Conservation (phyloP, 1,140 invertebrate species). For the Eciton burchellii region DNA sequence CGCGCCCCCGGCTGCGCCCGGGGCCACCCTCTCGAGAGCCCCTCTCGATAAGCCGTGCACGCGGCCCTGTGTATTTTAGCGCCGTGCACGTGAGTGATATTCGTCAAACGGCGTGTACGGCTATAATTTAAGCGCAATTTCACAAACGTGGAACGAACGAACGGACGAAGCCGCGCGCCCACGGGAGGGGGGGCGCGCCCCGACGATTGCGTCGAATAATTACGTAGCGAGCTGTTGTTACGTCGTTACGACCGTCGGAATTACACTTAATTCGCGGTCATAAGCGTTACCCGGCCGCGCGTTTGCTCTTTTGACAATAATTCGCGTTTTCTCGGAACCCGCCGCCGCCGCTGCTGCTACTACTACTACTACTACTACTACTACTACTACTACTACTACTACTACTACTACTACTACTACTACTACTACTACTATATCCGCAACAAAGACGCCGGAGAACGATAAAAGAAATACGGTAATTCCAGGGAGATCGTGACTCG, state of each 20-base stretch:
- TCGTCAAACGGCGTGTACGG: constrained; percentile 60
- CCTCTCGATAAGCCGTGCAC: constrained; percentile 36
- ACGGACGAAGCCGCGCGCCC: too few relatives aligned
- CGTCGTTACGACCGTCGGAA: constrained; percentile 68
- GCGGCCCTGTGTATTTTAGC: constrained; percentile 48
- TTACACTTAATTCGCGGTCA: constrained; percentile 72
- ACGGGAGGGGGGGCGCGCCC: too few relatives aligned
- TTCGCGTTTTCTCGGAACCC: constrained; percentile 64
- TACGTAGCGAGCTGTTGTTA: constrained; percentile 68
- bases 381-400: too few relatives aligned
- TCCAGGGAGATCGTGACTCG: constrained; percentile 50
- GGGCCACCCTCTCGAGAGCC: constrained; percentile 19
- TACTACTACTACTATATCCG: constrained; percentile 48
- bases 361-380: too few relatives aligned
- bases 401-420: too few relatives aligned
- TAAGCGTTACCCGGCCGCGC: constrained; percentile 61
- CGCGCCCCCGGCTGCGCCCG: constrained; percentile 33
- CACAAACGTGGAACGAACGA: constrained; percentile 58
- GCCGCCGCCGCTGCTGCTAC: too few relatives aligned
- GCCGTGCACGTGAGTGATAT: constrained; percentile 64
- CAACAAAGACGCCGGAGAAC: constrained; percentile 28
- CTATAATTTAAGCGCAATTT: constrained; percentile 72
- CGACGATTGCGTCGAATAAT: constrained; percentile 68
- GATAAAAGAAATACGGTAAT: constrained; percentile 56
- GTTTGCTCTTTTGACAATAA: constrained; percentile 74